A percentile compares a stretch with the other conserved stretches of the same genome.
phyloP scores from a whole-genome alignment of 1,140 invertebrate genomes.

The Drosophila busckii region DNA sequence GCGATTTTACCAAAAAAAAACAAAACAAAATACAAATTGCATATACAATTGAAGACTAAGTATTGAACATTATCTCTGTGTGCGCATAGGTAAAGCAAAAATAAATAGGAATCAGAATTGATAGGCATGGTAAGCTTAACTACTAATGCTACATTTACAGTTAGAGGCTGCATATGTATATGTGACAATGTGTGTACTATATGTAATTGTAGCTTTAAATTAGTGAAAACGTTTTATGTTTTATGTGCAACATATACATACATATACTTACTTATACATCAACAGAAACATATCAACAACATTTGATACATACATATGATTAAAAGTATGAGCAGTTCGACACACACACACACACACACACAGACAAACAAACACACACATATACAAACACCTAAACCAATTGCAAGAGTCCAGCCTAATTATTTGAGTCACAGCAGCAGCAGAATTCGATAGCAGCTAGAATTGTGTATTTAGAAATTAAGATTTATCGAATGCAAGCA shows the following conservation, averaged over 20 bases:
- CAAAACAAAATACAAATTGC: slow-evolving; percentile 49
- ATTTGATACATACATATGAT: slow-evolving; percentile 58
- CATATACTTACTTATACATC: slow-evolving; percentile 37
- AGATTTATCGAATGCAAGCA: slow-evolving; percentile 18
- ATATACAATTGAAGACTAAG: slow-evolving; percentile 65
- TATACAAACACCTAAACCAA: background rate
- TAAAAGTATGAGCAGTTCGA: slow-evolving; percentile 37
- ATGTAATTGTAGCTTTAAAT: slow-evolving; percentile 40
- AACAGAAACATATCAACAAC: slow-evolving; percentile 71
- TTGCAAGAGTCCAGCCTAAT: slow-evolving; percentile 5
- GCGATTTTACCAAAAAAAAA: slow-evolving; percentile 63
- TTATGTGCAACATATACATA: slow-evolving; percentile 31
- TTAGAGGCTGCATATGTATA: slow-evolving; percentile 39
- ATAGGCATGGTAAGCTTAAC: no score
- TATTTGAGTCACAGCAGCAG: slow-evolving; percentile 7
- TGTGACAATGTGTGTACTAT: slow-evolving; percentile 21
- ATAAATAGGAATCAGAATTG: slow-evolving; percentile 32
- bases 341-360: slow-evolving; percentile 4
- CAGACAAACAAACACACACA: slow-evolving; percentile 5
- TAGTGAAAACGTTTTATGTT: no score
- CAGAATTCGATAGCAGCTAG: no score
- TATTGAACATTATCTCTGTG: no score
- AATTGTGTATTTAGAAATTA: slow-evolving; percentile 22
- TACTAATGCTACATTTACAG: slow-evolving; percentile 41
- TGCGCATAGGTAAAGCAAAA: no score